A percentile compares a stretch with the other conserved stretches of the same genome.
phyloP scores from a whole-genome alignment of 2,888 invertebrate genomes.

The Lasioglossum zephyrum region DNA sequence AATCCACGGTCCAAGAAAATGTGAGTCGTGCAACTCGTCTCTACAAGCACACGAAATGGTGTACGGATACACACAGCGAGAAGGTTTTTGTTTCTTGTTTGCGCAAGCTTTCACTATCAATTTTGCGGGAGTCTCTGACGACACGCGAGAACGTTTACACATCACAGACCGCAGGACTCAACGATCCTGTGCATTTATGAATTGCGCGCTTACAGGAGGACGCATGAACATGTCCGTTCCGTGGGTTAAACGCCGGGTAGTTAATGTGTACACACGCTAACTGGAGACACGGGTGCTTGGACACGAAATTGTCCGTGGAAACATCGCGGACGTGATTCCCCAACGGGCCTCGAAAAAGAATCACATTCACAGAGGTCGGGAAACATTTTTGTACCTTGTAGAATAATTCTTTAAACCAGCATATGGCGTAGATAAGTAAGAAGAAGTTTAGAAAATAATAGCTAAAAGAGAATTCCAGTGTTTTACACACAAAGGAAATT shows the following conservation, averaged over 20 bases:
- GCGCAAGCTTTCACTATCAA: neutral
- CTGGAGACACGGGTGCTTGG: conserved; percentile 1
- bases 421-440: too few relatives aligned
- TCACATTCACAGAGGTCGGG: neutral
- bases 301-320: conserved; percentile 36
- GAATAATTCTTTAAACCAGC: neutral
- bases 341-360: neutral
- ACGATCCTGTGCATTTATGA: neutral
- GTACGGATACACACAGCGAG: neutral
- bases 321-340: neutral
- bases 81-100: neutral
- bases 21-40: neutral
- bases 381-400: neutral
- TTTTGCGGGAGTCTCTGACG: neutral
- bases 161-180: neutral
- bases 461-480: too few relatives aligned
- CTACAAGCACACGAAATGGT: neutral
- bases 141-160: conserved; percentile 20
- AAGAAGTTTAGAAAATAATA: too few relatives aligned
- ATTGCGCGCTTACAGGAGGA: conserved; percentile 11
- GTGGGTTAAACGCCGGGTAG: conserved; percentile 40
- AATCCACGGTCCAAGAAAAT: too few relatives aligned
- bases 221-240: neutral
- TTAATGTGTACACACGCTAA: conserved; percentile 42
- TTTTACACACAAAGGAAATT: too few relatives aligned